These are phyloP conservation scores for Saturnia japonica DNA, from an alignment of 2,888 invertebrate species.

Conservation along the genomic window DNA sequence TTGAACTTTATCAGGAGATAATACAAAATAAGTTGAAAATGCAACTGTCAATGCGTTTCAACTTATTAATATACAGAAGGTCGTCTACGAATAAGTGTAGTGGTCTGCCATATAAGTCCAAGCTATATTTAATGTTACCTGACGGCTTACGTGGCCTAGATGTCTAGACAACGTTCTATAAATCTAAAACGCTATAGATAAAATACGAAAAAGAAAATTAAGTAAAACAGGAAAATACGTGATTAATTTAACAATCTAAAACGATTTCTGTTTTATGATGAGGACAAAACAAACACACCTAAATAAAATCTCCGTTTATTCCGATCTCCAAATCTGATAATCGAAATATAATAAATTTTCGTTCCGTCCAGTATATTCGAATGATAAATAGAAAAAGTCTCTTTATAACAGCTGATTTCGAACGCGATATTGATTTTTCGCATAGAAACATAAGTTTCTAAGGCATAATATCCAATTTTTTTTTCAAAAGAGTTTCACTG, in stretches of 20 bases:
- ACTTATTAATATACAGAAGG: not conserved
- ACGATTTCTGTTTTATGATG: not conserved
- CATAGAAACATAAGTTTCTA: not conserved
- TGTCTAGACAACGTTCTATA: constrained; percentile 4
- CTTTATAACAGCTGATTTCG: not conserved
- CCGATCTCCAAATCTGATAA: not conserved
- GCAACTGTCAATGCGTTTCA: not conserved
- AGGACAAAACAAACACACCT: not conserved
- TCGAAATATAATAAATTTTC: not conserved
- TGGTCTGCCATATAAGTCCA: not conserved
- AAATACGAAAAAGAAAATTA: not conserved
- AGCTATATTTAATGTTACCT: not conserved
- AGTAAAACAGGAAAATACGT: not conserved
- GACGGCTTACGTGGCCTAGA: not conserved
- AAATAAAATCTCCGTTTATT: not conserved
- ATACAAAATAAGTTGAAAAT: not conserved
- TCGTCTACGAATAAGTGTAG: not conserved
- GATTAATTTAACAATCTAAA: not conserved
- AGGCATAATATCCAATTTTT: too few relatives aligned
- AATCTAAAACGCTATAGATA: not conserved
- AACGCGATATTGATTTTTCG: not conserved
- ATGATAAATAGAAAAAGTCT: not conserved
- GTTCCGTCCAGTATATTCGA: not conserved
- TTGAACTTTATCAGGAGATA: too few relatives aligned
- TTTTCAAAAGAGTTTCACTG: too few relatives aligned